Conservation (phyloP, 1,140 invertebrate genomes). For the Drosophila fuyamai region DNA sequence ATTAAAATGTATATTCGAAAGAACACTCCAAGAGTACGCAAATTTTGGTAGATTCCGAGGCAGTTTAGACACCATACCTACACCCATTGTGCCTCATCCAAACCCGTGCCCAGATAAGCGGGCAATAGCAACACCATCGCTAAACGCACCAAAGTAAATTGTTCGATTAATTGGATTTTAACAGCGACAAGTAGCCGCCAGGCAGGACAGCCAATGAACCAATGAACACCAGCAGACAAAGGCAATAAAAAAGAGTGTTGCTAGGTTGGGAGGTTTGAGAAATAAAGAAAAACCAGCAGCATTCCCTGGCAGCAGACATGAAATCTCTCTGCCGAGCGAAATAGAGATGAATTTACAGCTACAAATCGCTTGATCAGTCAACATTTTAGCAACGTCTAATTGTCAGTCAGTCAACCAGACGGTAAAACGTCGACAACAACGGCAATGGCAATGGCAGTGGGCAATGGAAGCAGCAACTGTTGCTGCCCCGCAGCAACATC, state of each 20-base stretch:
- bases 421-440: constrained; percentile 26
- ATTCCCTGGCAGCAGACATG: constrained; percentile 54
- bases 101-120: constrained; percentile 21
- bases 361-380: constrained; percentile 84
- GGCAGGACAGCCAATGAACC: constrained; percentile 46
- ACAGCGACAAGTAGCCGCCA: constrained; percentile 82
- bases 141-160: constrained; percentile 84
- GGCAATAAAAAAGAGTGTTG: constrained; percentile 44
- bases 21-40: not conserved
- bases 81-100: not conserved
- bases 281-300: constrained; percentile 29
- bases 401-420: constrained; percentile 76
- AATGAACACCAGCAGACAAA: constrained; percentile 35
- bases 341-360: constrained; percentile 84
- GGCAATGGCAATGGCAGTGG: constrained; percentile 20
- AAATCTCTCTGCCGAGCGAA: constrained; percentile 70
- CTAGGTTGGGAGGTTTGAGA: not conserved
- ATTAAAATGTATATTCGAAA: too few relatives aligned
- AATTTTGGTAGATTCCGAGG: constrained; percentile 14
- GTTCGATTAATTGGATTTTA: constrained; percentile 85
- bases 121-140: constrained; percentile 67
- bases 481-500: constrained; percentile 19
- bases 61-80: constrained; percentile 5
- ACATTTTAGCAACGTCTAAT: constrained; percentile 83
- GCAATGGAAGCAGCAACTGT: not conserved